Evolutionary conservation across 1,140 invertebrate genomes (phyloP).

Genomic region (Pogonus chalceus): DNA sequence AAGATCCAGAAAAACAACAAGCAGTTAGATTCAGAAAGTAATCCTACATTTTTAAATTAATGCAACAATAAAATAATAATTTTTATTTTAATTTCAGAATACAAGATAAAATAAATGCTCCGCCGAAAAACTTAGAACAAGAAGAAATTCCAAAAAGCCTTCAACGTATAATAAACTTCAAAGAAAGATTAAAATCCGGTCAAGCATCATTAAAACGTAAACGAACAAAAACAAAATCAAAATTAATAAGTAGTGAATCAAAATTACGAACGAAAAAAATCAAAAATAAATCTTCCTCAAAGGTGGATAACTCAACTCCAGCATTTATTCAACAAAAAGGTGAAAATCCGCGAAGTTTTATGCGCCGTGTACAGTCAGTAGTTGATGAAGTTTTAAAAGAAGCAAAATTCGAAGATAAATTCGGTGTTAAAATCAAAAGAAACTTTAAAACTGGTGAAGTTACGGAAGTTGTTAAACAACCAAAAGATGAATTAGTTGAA

Average conservation of each 20-base stretch:
- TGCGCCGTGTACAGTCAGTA: conserved; percentile 37
- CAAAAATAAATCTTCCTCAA: conserved; percentile 5
- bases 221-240: conserved; percentile 21
- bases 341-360: conserved; percentile 37
- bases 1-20: conserved; percentile 55
- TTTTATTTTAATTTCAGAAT: conserved; percentile 40
- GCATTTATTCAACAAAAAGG: conserved; percentile 37
- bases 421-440: conserved; percentile 40
- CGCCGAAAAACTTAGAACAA: conserved; percentile 50
- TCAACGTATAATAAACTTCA: conserved; percentile 45
- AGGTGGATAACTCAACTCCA: conserved; percentile 33
- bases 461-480: conserved; percentile 33
- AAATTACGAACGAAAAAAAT: conserved; percentile 8
- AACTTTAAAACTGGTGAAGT: conserved; percentile 37
- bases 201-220: conserved; percentile 27
- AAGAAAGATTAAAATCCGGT: conserved; percentile 38
- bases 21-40: conserved; percentile 47
- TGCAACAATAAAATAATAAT: conserved; percentile 13
- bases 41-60: conserved; percentile 15
- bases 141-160: conserved; percentile 56
- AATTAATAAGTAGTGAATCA: conserved; percentile 12
- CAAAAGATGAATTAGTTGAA: conserved; percentile 37
- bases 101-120: conserved; percentile 53
- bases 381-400: conserved; percentile 39
- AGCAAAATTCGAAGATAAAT: conserved; percentile 44